Percentiles rank a stretch among this genome's conserved stretches.
These are phyloP conservation scores for Lasiurus cinereus DNA, from an alignment of 2,113 vertebrate genomes.

Conservation along the genomic window DNA sequence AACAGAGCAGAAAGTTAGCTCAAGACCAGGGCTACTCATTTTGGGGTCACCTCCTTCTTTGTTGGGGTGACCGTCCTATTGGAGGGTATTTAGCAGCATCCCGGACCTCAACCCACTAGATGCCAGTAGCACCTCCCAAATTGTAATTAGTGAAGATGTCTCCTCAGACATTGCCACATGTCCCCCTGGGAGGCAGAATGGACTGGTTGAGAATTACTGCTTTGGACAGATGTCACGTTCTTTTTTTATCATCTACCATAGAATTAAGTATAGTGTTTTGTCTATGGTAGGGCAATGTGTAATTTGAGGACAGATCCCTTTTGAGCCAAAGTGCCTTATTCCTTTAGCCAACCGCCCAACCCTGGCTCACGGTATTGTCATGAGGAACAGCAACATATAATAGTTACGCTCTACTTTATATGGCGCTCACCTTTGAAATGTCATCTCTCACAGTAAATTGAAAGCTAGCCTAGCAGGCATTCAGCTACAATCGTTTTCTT, in stretches of 20 bases:
- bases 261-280: background rate
- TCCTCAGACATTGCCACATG: background rate
- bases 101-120: background rate
- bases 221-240: background rate
- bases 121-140: background rate
- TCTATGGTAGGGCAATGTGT: background rate
- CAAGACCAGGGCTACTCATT: background rate
- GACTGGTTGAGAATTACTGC: background rate
- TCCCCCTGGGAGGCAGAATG: background rate
- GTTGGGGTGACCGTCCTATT: background rate
- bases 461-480: background rate
- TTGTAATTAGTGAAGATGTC: background rate
- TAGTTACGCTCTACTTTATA: background rate
- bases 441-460: background rate
- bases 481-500: slow-evolving; percentile 22
- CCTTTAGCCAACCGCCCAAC: no score
- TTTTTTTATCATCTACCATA: background rate
- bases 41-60: background rate
- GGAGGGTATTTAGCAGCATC: background rate
- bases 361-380: background rate
- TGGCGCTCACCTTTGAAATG: background rate
- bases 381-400: background rate
- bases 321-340: background rate
- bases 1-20: no score
- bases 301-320: background rate